A percentile compares a stretch with the other conserved stretches of the same genome.
These are phyloP conservation scores for Acrossocheilus wenchowensis DNA, from an alignment of 2,797 vertebrate species.

Conservation along the genomic window DNA sequence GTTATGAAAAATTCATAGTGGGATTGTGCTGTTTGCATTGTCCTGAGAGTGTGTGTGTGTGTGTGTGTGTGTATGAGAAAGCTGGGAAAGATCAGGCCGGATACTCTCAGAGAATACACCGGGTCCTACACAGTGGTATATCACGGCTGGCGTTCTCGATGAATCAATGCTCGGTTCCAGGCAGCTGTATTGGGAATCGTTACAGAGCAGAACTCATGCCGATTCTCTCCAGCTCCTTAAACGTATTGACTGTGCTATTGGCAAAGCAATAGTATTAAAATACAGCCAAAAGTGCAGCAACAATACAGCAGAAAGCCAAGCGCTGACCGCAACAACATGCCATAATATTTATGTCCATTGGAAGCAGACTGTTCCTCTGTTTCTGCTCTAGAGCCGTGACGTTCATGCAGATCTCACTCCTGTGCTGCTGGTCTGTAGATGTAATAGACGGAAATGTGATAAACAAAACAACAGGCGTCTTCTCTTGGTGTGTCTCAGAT, in stretches of 20 bases:
- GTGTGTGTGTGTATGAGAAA: conserved; percentile 45
- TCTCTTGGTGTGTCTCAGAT: neutral
- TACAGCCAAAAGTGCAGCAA: conserved; percentile 68
- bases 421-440: neutral
- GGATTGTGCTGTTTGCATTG: conserved; percentile 65
- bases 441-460: neutral
- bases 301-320: conserved; percentile 61
- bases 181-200: conserved; percentile 67
- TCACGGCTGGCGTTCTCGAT: conserved; percentile 51
- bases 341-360: conserved; percentile 62
- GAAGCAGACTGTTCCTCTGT: conserved; percentile 32
- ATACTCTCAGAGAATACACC: conserved; percentile 33
- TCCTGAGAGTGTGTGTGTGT: conserved; percentile 65
- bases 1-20: conserved; percentile 84
- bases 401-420: neutral
- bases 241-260: conserved; percentile 76
- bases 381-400: neutral
- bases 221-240: conserved; percentile 68
- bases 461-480: neutral
- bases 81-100: neutral
- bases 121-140: conserved; percentile 47
- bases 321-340: conserved; percentile 35
- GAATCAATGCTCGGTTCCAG: conserved; percentile 63
- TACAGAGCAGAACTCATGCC: conserved; percentile 62
- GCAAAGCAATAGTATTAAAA: conserved; percentile 77